These are phyloP conservation scores for Paramisgurnus dabryanus DNA, from an alignment of 2,113 vertebrate genomes.

Conservation along the genomic window DNA sequence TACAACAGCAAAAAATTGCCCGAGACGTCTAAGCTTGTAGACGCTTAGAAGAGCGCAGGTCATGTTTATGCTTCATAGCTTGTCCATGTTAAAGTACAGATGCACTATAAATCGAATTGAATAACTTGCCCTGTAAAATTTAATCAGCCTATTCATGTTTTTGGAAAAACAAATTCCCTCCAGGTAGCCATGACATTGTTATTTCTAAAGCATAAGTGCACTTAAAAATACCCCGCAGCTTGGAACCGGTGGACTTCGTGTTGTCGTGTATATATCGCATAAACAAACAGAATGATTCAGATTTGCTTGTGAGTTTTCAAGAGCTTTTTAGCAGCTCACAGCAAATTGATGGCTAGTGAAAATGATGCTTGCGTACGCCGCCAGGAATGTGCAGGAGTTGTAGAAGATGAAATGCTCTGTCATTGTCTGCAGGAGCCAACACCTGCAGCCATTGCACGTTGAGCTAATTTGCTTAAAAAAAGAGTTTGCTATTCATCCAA, in stretches of 20 bases:
- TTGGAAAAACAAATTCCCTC: slow-evolving; percentile 67
- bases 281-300: slow-evolving; percentile 67
- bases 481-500: slow-evolving; percentile 50
- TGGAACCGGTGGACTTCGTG: slow-evolving; percentile 74
- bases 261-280: slow-evolving; percentile 70
- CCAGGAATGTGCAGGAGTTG: slow-evolving; percentile 22
- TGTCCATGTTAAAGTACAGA: neutral
- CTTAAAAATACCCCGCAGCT: slow-evolving; percentile 69
- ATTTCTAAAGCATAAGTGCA: slow-evolving; percentile 76
- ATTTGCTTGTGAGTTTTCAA: slow-evolving; percentile 55
- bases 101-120: neutral
- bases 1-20: neutral
- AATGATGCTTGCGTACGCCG: slow-evolving; percentile 34
- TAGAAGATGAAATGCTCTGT: slow-evolving; percentile 36
- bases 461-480: slow-evolving; percentile 48
- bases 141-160: slow-evolving; percentile 75
- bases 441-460: slow-evolving; percentile 34
- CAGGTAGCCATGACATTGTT: slow-evolving; percentile 73
- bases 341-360: slow-evolving; percentile 22
- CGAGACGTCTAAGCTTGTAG: neutral
- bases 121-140: slow-evolving; percentile 67
- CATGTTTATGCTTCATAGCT: neutral
- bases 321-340: slow-evolving; percentile 29
- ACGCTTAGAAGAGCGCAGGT: neutral
- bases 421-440: slow-evolving; percentile 36